These are phyloP conservation scores for Silurus asotus DNA, from an alignment of 2,113 vertebrate genomes.

Conservation along the genomic window DNA sequence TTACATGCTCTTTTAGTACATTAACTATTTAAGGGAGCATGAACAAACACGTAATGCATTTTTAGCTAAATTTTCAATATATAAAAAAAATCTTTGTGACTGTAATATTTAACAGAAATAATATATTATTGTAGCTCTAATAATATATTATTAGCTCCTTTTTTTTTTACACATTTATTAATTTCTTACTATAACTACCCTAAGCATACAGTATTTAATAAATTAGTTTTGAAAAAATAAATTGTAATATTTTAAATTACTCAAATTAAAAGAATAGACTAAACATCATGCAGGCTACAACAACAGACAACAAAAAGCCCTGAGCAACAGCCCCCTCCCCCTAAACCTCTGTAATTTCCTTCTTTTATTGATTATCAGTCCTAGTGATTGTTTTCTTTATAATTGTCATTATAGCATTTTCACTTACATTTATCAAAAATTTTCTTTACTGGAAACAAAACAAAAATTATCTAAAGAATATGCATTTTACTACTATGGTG, in stretches of 20 bases:
- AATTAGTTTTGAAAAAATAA: background rate
- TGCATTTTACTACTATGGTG: background rate
- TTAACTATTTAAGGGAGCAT: background rate
- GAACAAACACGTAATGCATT: background rate
- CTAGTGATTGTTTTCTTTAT: background rate
- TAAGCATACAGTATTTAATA: background rate
- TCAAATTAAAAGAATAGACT: slow-evolving; percentile 2
- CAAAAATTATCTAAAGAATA: background rate
- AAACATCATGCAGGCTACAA: background rate
- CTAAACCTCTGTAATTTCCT: background rate
- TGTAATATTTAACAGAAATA: background rate
- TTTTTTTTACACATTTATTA: background rate
- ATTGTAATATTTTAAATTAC: background rate
- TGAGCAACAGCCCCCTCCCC: background rate
- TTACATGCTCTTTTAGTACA: background rate
- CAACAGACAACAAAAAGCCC: background rate
- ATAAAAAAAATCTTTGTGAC: background rate
- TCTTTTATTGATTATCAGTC: slow-evolving; percentile 36
- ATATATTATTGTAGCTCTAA: background rate
- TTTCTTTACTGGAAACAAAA: background rate
- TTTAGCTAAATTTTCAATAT: background rate
- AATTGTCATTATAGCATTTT: background rate
- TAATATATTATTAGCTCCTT: background rate
- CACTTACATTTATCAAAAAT: background rate
- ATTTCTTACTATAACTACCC: background rate